Percentiles rank a stretch among this genome's conserved stretches.
Conservation (phyloP, 1,140 invertebrate genomes). For the Diachasmimorpha longicaudata region DNA sequence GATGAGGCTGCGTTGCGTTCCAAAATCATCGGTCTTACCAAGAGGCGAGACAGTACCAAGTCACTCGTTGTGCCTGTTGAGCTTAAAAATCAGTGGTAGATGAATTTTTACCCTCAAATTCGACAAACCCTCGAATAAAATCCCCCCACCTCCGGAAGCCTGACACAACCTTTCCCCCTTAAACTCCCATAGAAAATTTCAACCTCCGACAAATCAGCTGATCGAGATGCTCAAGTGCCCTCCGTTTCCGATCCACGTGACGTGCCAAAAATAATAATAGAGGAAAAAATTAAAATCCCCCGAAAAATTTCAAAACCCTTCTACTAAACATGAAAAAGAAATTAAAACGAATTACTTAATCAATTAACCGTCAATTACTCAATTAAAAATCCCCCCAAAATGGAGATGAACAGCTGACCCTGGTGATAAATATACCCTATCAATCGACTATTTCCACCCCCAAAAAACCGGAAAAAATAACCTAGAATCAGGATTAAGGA, state of each 20-base stretch:
- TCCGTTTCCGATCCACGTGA: background rate
- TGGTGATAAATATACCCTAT: background rate
- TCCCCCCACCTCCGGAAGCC: background rate
- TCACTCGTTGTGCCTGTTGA: conserved; percentile 29
- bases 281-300: background rate
- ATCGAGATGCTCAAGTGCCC: background rate
- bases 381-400: background rate
- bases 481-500: background rate
- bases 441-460: background rate
- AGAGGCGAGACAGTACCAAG: conserved; percentile 33
- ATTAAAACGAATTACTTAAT: background rate
- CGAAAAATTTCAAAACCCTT: background rate
- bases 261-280: background rate
- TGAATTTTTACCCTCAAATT: background rate
- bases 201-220: background rate
- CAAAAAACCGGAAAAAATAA: background rate
- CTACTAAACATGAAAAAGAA: background rate
- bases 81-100: conserved; percentile 23
- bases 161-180: background rate
- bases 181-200: background rate
- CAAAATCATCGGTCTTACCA: conserved; percentile 46
- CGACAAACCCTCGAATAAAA: background rate
- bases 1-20: conserved; percentile 56
- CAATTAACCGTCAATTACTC: background rate
- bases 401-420: background rate